Conservation (phyloP, 1,140 invertebrate genomes). For the Popillia japonica region DNA sequence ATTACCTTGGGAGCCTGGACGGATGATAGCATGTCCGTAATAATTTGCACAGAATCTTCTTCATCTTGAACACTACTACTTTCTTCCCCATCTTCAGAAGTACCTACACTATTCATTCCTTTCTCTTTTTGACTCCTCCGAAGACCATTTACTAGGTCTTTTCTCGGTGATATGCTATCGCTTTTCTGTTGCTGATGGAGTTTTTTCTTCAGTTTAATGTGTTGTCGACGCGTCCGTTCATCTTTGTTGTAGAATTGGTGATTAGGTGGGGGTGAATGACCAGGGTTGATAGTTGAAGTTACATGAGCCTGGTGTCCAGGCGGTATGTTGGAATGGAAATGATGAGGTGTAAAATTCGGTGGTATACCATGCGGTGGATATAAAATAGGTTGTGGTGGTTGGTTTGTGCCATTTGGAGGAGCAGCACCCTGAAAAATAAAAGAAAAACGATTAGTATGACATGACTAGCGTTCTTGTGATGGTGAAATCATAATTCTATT, state of each 20-base stretch:
- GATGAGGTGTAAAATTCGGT: conserved; percentile 66
- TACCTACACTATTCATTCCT: conserved; percentile 70
- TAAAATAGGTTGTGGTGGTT: conserved; percentile 67
- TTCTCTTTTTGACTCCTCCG: conserved; percentile 60
- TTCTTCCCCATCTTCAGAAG: conserved; percentile 74
- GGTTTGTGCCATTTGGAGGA: conserved; percentile 70
- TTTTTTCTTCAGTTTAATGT: conserved; percentile 73
- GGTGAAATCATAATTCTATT: no score
- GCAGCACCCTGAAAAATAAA: conserved; percentile 61
- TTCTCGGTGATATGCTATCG: conserved; percentile 65
- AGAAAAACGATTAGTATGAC: background rate
- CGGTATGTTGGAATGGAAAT: conserved; percentile 66
- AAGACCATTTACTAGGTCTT: conserved; percentile 64
- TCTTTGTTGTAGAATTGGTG: conserved; percentile 71
- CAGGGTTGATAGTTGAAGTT: conserved; percentile 60
- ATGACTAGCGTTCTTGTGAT: no score
- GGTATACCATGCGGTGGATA: conserved; percentile 63
- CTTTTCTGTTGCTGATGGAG: conserved; percentile 52
- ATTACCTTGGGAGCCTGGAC: conserved; percentile 76
- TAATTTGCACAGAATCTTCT: conserved; percentile 70
- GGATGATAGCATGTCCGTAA: conserved; percentile 75
- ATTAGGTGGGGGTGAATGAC: conserved; percentile 63
- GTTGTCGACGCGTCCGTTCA: conserved; percentile 78
- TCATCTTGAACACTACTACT: conserved; percentile 74
- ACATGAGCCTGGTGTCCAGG: conserved; percentile 57